Evolutionary conservation across 1,140 invertebrate species (phyloP).

Genomic region (Zaprionus tsacasi): DNA sequence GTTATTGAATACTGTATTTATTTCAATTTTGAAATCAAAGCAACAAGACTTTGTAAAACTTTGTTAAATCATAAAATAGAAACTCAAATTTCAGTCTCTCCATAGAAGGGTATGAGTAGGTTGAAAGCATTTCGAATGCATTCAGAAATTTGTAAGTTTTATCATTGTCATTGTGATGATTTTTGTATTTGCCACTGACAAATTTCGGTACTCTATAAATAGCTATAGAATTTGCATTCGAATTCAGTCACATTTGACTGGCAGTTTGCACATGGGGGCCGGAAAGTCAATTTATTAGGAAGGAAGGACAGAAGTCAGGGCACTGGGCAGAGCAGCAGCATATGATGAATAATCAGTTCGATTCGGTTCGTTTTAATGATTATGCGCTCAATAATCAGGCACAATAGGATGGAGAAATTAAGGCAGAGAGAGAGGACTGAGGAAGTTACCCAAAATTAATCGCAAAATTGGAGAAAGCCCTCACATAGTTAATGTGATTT

Average conservation of each 20-base stretch:
- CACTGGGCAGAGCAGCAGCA: no score
- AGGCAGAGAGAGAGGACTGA: no score
- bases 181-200: conserved; percentile 29
- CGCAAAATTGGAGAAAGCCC: neutral
- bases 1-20: no score
- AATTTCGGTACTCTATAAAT: conserved; percentile 37
- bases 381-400: conserved; percentile 12
- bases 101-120: neutral
- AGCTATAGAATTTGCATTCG: conserved; percentile 38
- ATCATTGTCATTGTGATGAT: conserved; percentile 16
- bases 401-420: neutral
- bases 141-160: neutral
- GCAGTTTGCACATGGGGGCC: conserved; percentile 15
- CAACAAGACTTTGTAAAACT: no score
- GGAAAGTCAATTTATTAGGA: conserved; percentile 26
- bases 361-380: conserved; percentile 25
- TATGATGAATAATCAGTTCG: conserved; percentile 33
- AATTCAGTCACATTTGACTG: conserved; percentile 31
- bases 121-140: neutral
- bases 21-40: no score
- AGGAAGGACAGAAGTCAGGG: neutral
- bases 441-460: neutral
- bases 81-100: neutral
- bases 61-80: neutral
- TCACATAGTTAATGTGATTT: conserved; percentile 4